Evolutionary conservation across 2,888 invertebrate species (phyloP).

Genomic region (Drosophila koepferae): DNA sequence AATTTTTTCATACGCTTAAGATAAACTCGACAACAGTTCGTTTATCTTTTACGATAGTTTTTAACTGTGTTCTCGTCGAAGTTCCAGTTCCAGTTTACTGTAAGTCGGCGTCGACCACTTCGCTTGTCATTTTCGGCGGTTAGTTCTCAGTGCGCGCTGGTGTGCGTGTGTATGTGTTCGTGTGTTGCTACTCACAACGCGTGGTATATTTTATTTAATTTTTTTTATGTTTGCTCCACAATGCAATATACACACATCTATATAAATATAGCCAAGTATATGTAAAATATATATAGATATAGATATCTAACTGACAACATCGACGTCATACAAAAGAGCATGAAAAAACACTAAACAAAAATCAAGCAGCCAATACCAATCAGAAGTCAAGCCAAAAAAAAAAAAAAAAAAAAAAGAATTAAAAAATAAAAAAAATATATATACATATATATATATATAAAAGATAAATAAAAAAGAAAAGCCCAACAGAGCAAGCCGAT

Average conservation of each 20-base stretch:
- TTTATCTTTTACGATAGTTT: conserved; percentile 6
- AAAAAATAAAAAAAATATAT: neutral
- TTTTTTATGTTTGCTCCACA: conserved; percentile 23
- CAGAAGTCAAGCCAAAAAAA: conserved; percentile 33
- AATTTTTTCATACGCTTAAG: conserved; percentile 7
- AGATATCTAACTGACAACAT: conserved; percentile 18
- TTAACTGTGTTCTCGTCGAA: conserved; percentile 15
- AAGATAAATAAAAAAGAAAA: conserved; percentile 28
- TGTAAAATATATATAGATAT: conserved; percentile 8
- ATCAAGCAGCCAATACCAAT: conserved; percentile 2
- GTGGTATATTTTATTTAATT: conserved; percentile 37
- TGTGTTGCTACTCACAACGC: conserved; percentile 40
- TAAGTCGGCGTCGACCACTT: conserved; percentile 18
- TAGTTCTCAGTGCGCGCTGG: conserved; percentile 41
- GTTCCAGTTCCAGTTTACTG: conserved; percentile 16
- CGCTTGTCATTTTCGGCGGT: conserved; percentile 41
- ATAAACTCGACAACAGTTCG: neutral
- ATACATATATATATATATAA: neutral
- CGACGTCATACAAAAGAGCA: neutral
- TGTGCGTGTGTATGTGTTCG: conserved; percentile 28
- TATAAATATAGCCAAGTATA: conserved; percentile 13
- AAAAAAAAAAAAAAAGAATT: neutral
- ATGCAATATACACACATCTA: conserved; percentile 13
- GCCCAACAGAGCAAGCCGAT: conserved; percentile 30
- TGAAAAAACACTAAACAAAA: neutral